These are phyloP conservation scores for Parelbella ahira DNA, from an alignment of 2,888 invertebrate species.

Conservation along the genomic window DNA sequence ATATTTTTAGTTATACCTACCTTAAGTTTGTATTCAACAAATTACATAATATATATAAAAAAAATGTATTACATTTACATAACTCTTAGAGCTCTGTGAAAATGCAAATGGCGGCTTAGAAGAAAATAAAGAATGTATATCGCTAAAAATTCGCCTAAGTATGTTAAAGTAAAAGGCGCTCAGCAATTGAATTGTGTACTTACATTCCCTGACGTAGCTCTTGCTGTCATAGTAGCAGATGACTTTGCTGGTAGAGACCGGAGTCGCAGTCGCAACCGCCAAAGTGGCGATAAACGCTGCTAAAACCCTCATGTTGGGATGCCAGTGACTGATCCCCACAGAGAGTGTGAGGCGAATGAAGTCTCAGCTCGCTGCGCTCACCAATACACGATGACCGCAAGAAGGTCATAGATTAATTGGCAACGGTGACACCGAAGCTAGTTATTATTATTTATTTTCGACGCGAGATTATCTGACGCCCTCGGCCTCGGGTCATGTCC, in stretches of 20 bases:
- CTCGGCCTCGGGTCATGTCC: constrained; percentile 25
- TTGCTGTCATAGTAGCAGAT: constrained; percentile 87
- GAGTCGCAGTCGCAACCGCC: constrained; percentile 53
- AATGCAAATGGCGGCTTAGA: too few relatives aligned
- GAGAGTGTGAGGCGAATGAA: constrained; percentile 61
- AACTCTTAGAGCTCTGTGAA: too few relatives aligned
- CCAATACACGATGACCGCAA: constrained; percentile 29
- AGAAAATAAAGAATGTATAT: too few relatives aligned
- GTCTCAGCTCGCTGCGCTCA: constrained; percentile 31
- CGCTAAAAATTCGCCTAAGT: constrained; percentile 7
- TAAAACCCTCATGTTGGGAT: constrained; percentile 49
- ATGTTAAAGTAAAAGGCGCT: constrained; percentile 37
- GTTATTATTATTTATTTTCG: constrained; percentile 6
- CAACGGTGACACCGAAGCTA: constrained; percentile 12
- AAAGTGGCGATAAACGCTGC: constrained; percentile 46
- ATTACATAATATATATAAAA: too few relatives aligned
- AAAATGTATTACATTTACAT: too few relatives aligned
- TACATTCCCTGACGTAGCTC: constrained; percentile 85
- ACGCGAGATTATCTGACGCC: constrained; percentile 9
- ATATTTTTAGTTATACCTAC: too few relatives aligned
- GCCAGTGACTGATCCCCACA: constrained; percentile 54
- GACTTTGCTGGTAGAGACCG: constrained; percentile 78
- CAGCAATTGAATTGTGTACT: constrained; percentile 50
- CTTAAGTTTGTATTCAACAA: too few relatives aligned
- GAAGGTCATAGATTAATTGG: constrained; percentile 38